Evolutionary conservation across 2,888 invertebrate genomes (phyloP).

Genomic region (Lepidocyrtoides sp.): DNA sequence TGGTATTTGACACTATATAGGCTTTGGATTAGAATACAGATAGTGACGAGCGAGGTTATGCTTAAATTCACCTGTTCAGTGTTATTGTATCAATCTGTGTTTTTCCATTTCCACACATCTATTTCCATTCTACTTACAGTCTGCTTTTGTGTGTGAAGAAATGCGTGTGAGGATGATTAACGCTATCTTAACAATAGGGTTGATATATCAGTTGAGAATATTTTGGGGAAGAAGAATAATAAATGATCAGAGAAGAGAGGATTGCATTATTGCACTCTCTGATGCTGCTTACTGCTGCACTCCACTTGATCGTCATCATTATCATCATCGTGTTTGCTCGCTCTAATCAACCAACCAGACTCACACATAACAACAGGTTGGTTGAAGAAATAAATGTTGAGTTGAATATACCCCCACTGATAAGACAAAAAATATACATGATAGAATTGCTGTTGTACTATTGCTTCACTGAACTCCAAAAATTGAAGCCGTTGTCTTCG

Average conservation of each 20-base stretch:
- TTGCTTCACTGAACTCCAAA: conserved; percentile 39
- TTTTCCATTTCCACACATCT: too few relatives aligned
- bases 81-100: too few relatives aligned
- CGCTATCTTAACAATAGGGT: background rate
- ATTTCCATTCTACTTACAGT: background rate
- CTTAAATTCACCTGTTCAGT: too few relatives aligned
- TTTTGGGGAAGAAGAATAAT: conserved; percentile 12
- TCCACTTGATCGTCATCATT: background rate
- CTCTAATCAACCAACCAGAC: background rate
- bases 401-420: background rate
- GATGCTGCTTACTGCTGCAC: background rate
- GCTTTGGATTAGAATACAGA: too few relatives aligned
- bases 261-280: conserved; percentile 4
- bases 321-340: background rate
- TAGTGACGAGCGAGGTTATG: too few relatives aligned
- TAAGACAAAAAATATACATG: background rate
- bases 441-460: background rate
- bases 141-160: conserved; percentile 24
- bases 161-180: conserved; percentile 18
- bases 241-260: background rate
- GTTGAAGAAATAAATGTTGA: background rate
- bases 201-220: background rate
- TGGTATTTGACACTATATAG: too few relatives aligned
- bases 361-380: background rate
- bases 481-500: background rate